Conservation (phyloP, 2,888 invertebrate species). For the Magallana nippona region DNA sequence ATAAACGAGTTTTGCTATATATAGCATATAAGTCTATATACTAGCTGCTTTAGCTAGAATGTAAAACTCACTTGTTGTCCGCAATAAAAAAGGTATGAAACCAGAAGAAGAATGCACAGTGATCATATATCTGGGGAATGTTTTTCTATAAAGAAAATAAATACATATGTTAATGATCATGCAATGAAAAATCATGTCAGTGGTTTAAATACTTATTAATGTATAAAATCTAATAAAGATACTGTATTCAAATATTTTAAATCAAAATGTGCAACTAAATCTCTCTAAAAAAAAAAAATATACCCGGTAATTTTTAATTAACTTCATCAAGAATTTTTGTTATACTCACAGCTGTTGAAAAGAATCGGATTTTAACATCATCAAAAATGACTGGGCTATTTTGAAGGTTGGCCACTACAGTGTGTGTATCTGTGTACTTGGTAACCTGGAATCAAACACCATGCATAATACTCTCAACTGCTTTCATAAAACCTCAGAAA, state of each 20-base stretch:
- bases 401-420: slow-evolving; percentile 66
- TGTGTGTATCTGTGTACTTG: slow-evolving; percentile 67
- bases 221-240: neutral
- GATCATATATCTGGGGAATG: slow-evolving; percentile 81
- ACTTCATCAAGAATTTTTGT: neutral
- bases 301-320: too few relatives aligned
- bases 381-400: slow-evolving; percentile 76
- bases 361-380: slow-evolving; percentile 80
- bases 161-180: too few relatives aligned
- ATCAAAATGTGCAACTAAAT: neutral
- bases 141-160: slow-evolving; percentile 70
- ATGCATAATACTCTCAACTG: slow-evolving; percentile 3
- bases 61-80: slow-evolving; percentile 74
- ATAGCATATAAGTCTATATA: too few relatives aligned
- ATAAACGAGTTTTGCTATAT: too few relatives aligned
- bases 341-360: slow-evolving; percentile 77
- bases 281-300: too few relatives aligned
- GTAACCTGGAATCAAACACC: slow-evolving; percentile 55
- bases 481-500: too few relatives aligned
- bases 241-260: neutral
- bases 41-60: too few relatives aligned
- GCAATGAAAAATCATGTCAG: too few relatives aligned
- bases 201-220: neutral
- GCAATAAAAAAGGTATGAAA: slow-evolving; percentile 82
- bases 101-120: slow-evolving; percentile 82